A percentile compares a stretch with the other conserved stretches of the same genome.
phyloP scores from a whole-genome alignment of 2,888 invertebrate genomes.

The Meloe dianella region DNA sequence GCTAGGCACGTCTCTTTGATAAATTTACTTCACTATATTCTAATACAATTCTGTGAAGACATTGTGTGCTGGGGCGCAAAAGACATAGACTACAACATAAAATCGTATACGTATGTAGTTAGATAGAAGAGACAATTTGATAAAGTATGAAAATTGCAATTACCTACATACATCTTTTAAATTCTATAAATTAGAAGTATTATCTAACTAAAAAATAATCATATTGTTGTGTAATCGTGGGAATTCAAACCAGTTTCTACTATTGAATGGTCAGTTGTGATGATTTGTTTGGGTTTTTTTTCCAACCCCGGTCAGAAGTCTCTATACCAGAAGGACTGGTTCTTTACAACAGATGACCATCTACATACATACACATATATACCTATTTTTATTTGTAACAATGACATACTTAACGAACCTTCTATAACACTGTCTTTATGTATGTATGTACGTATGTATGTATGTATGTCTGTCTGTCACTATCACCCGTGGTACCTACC shows the following conservation, averaged over 20 bases:
- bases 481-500: constrained; percentile 7
- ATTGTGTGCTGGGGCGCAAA: constrained; percentile 41
- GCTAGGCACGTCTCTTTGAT: constrained; percentile 61
- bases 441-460: too few relatives aligned
- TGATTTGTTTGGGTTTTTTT: background rate
- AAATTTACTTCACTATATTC: constrained; percentile 57
- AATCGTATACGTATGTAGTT: background rate
- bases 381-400: constrained; percentile 28
- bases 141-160: background rate
- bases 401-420: constrained; percentile 31
- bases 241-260: constrained; percentile 46
- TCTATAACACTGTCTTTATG: constrained; percentile 25
- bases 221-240: constrained; percentile 40
- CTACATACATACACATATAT: too few relatives aligned
- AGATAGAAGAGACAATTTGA: constrained; percentile 5
- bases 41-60: constrained; percentile 55
- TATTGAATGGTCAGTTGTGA: constrained; percentile 41
- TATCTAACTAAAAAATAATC: background rate
- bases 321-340: background rate
- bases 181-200: too few relatives aligned
- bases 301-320: constrained; percentile 12
- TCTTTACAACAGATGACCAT: constrained; percentile 31
- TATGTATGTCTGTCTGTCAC: constrained; percentile 16
- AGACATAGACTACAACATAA: constrained; percentile 16
- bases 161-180: too few relatives aligned